Conservation (phyloP, 1,140 invertebrate species). For the Mycetomoellerius zeteki region DNA sequence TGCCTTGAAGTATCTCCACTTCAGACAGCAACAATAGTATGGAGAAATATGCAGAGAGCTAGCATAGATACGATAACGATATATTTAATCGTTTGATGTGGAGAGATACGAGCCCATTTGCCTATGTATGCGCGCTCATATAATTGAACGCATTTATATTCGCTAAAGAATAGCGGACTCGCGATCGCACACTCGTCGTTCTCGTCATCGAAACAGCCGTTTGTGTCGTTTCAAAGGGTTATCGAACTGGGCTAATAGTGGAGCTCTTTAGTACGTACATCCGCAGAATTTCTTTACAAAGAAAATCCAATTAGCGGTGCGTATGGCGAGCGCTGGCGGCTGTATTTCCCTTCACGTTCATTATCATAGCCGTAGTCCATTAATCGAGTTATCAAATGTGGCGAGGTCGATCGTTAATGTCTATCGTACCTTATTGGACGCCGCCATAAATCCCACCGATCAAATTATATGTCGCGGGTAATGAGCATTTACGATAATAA, state of each 20-base stretch:
- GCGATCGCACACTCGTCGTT: background rate
- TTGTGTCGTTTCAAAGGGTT: conserved; percentile 18
- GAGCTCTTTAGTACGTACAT: conserved; percentile 33
- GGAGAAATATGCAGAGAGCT: conserved; percentile 1
- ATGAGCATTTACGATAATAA: conserved; percentile 60
- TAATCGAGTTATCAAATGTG: conserved; percentile 60
- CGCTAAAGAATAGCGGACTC: conserved; percentile 22
- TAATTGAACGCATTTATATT: conserved; percentile 70
- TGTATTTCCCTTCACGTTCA: conserved; percentile 33
- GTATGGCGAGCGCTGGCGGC: background rate
- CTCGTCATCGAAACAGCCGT: conserved; percentile 2
- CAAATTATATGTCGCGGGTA: conserved; percentile 51
- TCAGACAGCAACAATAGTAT: conserved; percentile 47
- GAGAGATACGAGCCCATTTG: conserved; percentile 11
- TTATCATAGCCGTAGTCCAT: conserved; percentile 28
- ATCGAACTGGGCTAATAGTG: conserved; percentile 14
- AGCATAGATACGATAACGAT: background rate
- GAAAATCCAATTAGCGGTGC: conserved; percentile 69
- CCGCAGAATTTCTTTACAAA: conserved; percentile 61
- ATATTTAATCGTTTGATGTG: conserved; percentile 53
- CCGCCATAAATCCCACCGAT: conserved; percentile 44
- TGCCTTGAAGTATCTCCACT: background rate
- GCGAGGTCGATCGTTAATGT: conserved; percentile 44
- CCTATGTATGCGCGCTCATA: background rate
- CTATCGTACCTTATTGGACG: conserved; percentile 48